A percentile compares a stretch with the other conserved stretches of the same genome.
Evolutionary conservation across 2,113 vertebrate species (phyloP).

Genomic region (Mixornis gularis): DNA sequence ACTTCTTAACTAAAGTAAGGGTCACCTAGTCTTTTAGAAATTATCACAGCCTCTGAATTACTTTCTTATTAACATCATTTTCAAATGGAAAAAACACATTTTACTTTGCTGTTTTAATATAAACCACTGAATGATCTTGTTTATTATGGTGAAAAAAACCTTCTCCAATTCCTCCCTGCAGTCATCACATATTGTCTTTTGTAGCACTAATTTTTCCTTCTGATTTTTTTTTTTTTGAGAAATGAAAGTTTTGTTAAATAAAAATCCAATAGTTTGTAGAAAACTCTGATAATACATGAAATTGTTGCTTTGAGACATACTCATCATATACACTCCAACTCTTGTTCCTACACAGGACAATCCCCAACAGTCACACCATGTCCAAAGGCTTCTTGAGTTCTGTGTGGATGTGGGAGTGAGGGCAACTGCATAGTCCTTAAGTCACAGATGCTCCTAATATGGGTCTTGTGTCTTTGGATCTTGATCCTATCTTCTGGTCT

Average conservation of each 20-base stretch:
- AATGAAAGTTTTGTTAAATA: not conserved
- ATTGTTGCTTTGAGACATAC: not conserved
- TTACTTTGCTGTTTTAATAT: not conserved
- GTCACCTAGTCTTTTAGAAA: not conserved
- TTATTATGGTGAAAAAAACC: not conserved
- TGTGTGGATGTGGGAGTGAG: not conserved
- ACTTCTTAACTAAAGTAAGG: not conserved
- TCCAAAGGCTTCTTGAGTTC: not conserved
- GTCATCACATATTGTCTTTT: not conserved
- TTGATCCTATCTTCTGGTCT: not conserved
- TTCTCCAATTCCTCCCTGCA: not conserved
- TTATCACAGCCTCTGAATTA: not conserved
- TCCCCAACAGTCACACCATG: rapidly evolving
- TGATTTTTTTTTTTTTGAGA: not conserved
- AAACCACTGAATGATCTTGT: not conserved
- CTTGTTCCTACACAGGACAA: not conserved
- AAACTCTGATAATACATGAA: not conserved
- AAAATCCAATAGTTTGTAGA: not conserved
- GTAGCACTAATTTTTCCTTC: not conserved
- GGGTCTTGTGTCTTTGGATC: not conserved
- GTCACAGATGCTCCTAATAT: not conserved
- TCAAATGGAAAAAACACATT: not conserved
- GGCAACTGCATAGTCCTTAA: not conserved
- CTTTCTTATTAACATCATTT: not conserved
- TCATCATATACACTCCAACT: not conserved